phyloP scores from a whole-genome alignment of 2,113 vertebrate genomes.

The Mystacornis crossleyi region DNA sequence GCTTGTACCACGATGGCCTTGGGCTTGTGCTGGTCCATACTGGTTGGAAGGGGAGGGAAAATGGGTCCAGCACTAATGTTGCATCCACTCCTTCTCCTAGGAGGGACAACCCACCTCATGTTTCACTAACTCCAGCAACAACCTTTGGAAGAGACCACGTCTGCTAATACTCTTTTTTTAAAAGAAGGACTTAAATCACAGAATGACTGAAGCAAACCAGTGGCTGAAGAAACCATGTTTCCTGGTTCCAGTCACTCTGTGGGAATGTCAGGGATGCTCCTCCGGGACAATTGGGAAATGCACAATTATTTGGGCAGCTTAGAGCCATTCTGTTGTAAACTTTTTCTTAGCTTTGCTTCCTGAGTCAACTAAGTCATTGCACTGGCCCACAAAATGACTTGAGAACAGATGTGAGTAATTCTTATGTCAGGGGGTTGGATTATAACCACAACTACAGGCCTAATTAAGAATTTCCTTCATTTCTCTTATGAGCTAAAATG shows the following conservation, averaged over 20 bases:
- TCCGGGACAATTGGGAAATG: not conserved
- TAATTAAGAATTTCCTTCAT: conserved; percentile 56
- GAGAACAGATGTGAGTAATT: conserved; percentile 19
- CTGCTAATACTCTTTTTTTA: not conserved
- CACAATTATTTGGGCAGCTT: not conserved
- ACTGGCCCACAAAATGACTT: conserved; percentile 4
- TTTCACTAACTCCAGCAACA: not conserved
- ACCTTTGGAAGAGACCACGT: not conserved
- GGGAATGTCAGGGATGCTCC: not conserved
- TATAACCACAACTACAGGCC: not conserved
- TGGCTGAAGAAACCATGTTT: not conserved
- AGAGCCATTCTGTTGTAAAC: not conserved
- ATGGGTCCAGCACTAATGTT: not conserved
- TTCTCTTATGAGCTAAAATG: conserved; percentile 18
- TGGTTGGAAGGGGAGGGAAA: not conserved
- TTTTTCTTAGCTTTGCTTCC: not conserved
- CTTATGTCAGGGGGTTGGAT: not conserved
- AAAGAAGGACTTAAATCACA: not conserved
- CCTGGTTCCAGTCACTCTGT: not conserved
- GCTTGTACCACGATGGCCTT: not conserved
- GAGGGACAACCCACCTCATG: not conserved
- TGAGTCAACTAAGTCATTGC: not conserved
- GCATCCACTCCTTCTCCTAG: not conserved
- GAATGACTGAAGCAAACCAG: not conserved
- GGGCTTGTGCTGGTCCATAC: not conserved